Evolutionary conservation across 2,797 vertebrate genomes (phyloP).

Genomic region (Phyllotis vaccarum): DNA sequence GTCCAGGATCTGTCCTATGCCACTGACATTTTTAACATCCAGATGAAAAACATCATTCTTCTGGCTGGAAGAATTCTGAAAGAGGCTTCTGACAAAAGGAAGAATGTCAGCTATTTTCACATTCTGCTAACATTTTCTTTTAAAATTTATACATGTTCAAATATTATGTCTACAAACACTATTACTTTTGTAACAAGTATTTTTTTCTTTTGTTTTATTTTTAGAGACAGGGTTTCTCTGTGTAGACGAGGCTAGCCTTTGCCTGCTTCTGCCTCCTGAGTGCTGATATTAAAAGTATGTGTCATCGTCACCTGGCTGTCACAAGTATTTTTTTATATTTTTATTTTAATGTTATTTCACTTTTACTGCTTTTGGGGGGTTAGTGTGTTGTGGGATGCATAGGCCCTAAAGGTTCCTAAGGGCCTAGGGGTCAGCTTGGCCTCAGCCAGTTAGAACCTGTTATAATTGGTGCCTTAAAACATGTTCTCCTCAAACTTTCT

Average conservation of each 20-base stretch:
- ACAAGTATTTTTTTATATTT: background rate
- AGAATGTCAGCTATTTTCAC: constrained; percentile 23
- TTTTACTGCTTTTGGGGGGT: background rate
- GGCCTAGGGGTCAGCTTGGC: no score
- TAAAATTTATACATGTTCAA: background rate
- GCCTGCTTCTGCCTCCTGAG: no score
- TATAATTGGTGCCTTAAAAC: no score
- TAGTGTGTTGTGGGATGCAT: no score
- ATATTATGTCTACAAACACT: background rate
- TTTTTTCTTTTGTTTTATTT: background rate
- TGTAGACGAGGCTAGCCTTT: no score
- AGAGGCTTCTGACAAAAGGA: constrained; percentile 92
- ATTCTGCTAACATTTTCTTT: background rate
- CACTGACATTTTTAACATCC: constrained; percentile 96
- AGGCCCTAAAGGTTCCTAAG: no score
- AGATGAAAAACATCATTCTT: constrained; percentile 97
- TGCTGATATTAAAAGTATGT: no score
- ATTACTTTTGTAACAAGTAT: background rate
- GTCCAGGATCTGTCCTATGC: constrained; percentile 98
- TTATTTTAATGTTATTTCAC: background rate
- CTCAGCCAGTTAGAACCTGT: no score
- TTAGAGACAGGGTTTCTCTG: background rate
- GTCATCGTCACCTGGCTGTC: no score
- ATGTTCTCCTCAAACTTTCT: no score
- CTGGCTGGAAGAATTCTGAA: constrained; percentile 96